Evolutionary conservation across 2,888 invertebrate species (phyloP).

Genomic region (Tetragnatha montana): DNA sequence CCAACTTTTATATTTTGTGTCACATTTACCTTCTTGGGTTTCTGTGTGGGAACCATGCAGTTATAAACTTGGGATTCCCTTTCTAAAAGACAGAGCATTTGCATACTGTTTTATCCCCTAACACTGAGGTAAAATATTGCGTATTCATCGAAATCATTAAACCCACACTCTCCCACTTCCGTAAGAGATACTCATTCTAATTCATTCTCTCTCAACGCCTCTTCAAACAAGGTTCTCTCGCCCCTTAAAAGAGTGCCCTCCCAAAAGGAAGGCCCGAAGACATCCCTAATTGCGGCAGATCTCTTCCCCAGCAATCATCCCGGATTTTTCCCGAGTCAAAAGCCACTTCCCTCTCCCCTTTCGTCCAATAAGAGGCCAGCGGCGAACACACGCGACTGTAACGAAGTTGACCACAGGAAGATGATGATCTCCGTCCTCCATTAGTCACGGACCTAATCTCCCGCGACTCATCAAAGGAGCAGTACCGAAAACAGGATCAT

Average conservation of each 20-base stretch:
- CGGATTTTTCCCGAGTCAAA: conserved; percentile 1
- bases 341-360: conserved; percentile 23
- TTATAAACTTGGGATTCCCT: no score
- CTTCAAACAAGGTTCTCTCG: no score
- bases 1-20: no score
- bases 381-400: conserved; percentile 30
- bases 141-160: not conserved
- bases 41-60: no score
- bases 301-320: not conserved
- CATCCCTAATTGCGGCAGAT: not conserved
- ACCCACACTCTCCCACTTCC: not conserved
- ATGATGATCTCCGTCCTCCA: conserved; percentile 38
- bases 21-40: no score
- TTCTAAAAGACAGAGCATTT: no score
- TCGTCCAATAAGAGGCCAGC: not conserved
- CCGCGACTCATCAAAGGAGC: conserved; percentile 27
- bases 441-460: conserved; percentile 50
- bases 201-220: not conserved
- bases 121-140: no score
- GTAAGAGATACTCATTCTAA: not conserved
- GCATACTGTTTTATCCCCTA: no score
- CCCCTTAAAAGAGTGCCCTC: no score
- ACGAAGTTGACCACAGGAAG: conserved; percentile 23
- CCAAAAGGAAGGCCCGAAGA: not conserved
- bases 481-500: not conserved